Base-by-base conservation (phyloP, 2,888 invertebrate species). In the Acleris holmiana region DNA sequence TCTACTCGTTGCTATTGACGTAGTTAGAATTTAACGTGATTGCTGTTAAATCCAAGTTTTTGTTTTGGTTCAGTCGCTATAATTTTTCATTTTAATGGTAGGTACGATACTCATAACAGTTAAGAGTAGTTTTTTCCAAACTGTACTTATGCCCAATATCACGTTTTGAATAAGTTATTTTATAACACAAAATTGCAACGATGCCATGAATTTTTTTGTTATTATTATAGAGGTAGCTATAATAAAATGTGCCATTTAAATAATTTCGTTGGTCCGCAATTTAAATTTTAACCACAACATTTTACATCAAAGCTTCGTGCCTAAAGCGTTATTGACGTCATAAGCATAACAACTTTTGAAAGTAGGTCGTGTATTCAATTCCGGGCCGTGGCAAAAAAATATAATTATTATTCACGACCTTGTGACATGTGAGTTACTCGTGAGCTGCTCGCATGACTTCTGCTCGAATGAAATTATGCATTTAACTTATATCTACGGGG, bases 311-410 rank as follows among this genome's bases (percentile, higher is more conserved):
- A 64, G 64, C 53, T 59, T 48, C 65, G 65, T 55, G 65, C 65
- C 59, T 67, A 68, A 69, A 69, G 75, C 76, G 75, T 74, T 73
- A 80, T 82, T 88, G 86, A 89, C 89, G 90, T 89, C 89, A 90
- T 83, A 80, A 76, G 60, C 55, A 55, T 59, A 73, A 80, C 79
- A 83, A 83, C 77, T 81, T 84, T 80, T 77, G 72, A 85, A 89
- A 85, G 80, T 89, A 80, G 89, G 91, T 88, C 90, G 85, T 82
- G 79, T 86, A 83, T 86, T 85, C 80, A 81, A 82, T 83, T 78
- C 77, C 71, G 79, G 72, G 76, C 73, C 77, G 79, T 75, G 69
- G 76, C 71, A 78, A 85, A 88, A 87, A 86, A 78, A 79, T 78
- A 77, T 75, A 72, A 79, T 79, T 70, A 72, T 73, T 75, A 72